Evolutionary conservation across 2,113 vertebrate genomes (phyloP).

Genomic region (Pycnonotus jocosus): DNA sequence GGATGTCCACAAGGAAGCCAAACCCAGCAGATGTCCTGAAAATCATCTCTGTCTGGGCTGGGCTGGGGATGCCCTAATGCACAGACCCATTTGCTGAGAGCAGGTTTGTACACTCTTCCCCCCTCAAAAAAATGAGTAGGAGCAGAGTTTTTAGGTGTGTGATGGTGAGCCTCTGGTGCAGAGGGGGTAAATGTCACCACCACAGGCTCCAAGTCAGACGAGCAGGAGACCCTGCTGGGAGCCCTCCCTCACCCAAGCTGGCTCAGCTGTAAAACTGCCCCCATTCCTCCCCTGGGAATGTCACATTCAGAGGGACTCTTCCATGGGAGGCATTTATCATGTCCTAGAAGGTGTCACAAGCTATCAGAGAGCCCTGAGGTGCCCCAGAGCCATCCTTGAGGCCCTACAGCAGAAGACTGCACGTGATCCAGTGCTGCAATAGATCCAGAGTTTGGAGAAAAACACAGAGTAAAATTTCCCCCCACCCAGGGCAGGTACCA

Average conservation of each 20-base stretch:
- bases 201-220: neutral
- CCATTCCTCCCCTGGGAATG: fast-evolving
- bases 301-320: no score
- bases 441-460: neutral
- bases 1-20: neutral
- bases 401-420: neutral
- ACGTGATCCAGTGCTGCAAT: fast-evolving
- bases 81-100: neutral
- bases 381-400: neutral
- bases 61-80: neutral
- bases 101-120: neutral
- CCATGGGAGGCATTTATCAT: no score
- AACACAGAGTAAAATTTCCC: neutral
- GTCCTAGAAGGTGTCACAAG: neutral
- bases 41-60: neutral
- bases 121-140: neutral
- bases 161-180: neutral
- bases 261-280: no score
- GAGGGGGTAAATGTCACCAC: neutral
- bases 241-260: neutral
- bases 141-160: neutral
- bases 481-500: neutral
- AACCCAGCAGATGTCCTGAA: neutral
- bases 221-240: neutral
- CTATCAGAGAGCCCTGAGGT: neutral